These are phyloP conservation scores for Ursus arctos DNA, from an alignment of 2,113 vertebrate genomes.

Conservation along the genomic window DNA sequence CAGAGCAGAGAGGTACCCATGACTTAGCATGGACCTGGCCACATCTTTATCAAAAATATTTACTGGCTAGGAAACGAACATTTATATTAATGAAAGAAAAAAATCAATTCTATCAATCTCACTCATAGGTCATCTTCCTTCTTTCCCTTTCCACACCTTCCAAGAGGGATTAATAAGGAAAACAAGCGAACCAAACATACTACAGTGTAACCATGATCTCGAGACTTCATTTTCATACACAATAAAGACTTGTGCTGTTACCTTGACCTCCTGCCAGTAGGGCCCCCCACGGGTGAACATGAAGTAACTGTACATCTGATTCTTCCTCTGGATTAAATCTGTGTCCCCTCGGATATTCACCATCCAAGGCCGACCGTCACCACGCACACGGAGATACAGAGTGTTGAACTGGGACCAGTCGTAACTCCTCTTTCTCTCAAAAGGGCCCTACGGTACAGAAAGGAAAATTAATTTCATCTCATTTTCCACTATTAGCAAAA, in stretches of 20 bases:
- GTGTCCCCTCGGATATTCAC: constrained; percentile 91
- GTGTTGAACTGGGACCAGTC: constrained; percentile 96
- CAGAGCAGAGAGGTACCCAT: background rate
- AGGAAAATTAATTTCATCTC: constrained; percentile 68
- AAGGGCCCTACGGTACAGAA: constrained; percentile 88
- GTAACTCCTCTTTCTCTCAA: constrained; percentile 90
- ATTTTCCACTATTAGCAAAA: constrained; percentile 17
- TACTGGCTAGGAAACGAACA: background rate
- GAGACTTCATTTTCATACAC: background rate
- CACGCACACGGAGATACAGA: constrained; percentile 94
- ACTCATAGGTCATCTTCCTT: background rate
- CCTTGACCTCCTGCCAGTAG: constrained; percentile 99
- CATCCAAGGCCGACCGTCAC: constrained; percentile 98
- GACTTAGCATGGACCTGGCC: background rate
- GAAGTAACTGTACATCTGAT: constrained; percentile 97
- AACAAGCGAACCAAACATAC: background rate
- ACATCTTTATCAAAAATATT: background rate
- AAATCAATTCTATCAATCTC: background rate
- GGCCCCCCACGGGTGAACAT: constrained; percentile 97
- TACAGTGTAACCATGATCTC: constrained; percentile 5
- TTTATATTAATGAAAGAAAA: constrained; percentile 13
- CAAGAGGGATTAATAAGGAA: background rate
- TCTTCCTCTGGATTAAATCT: constrained; percentile 91
- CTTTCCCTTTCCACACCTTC: background rate
- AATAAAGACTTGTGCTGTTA: constrained; percentile 69